Base-by-base conservation (phyloP, 92 coral and sea anemone genomes). In the Montipora capitata region DNA sequence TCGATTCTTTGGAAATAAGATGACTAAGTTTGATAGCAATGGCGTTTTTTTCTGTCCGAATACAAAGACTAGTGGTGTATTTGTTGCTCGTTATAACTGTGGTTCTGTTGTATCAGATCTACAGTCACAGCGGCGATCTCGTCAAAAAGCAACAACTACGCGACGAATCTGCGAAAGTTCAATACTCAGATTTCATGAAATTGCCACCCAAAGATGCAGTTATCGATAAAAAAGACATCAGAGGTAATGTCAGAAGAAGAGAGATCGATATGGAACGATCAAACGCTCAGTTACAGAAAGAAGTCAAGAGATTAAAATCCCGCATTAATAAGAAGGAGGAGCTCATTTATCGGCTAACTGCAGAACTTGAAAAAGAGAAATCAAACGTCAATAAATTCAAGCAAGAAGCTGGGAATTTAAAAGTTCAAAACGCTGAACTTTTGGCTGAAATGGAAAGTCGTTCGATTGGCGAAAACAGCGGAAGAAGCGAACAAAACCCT, bases 11-110 rank as follows among this genome's bases (percentile, higher is more conserved):
- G 51, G 65, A 63, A 40, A 72, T 40, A 87, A 80, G 80, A 81
- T 71, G 69, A 77, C 62, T 51, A 38, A 7, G 76, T 41, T 27
- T 49, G 43, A 8, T 56, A 77, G 54, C 68, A 74, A 95, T 95
- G 98, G 96, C 88, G n/a, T 68, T 91, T 42, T 80, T 90, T 58
- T 93, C 98, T 59, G 71, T 93, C 74, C 90, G 90, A 72, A 73
- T 95, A 71, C 96, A 91, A 65, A 86, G 98, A 73, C 62, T 83
- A 9, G 88, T 88, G 3, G 44, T 94, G 16, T 95, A 93, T 84
- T 54, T 86, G 14, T 79, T 91, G 65, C 57, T 86, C 2, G 42
- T 78, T 18, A 40, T 88, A 70, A 80, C 86, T 9, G 63, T 85
- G n/a, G 54, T 90, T 68, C 71, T 95, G 3, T 56, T 87, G 27